Base-by-base conservation (phyloP, 2,888 invertebrate genomes). In the Hirtodrosophila duncani region DNA sequence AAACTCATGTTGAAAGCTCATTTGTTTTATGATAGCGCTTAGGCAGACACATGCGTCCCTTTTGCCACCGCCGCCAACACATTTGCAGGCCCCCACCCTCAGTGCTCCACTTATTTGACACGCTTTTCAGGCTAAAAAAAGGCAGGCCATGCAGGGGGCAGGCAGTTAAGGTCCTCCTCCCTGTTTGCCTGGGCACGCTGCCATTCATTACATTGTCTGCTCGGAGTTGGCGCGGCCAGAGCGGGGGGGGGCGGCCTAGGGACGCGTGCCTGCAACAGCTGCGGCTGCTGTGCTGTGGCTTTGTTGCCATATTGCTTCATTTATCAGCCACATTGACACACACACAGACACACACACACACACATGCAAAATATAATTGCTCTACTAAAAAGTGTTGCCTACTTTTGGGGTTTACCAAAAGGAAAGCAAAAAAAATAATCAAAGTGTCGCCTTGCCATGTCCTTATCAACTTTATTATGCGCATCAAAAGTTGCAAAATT, bases 391-490 rank as follows among this genome's bases (percentile, higher is more conserved):
- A 48, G 24, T 46, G 37, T 66, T 79, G 63, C 55, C 67, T 62
- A 56, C 62, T 78, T 74, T 67, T 78, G 27, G 50, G 5, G 33
- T 17, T 38, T 13, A 29, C 31, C 26, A 29, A 31, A 39, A 14
- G 24, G 37, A 29, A 24, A 34, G 45, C 26, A 41, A 30, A 39
- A 49, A 52, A 69, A 66, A 51, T 52, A 67, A 74, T 63, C 61
- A 66, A 69, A 74, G 67, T 60, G 69, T 72, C 59, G 11, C 46
- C 16, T 11, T 58, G 58, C 36, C 34, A 45, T 56, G 46, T 61
- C 51, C 56, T 39, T 64, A 67, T 78, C 70, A 79, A 70, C 71
- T 72, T 72, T 81, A 81, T 81, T 72, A 74, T 70, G 67, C 75
- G 57, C 72, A 67, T 68, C 69, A 56, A 75, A 72, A 69, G 77